Percentiles rank a stretch among this genome's conserved stretches.
These are phyloP conservation scores for Picathartes gymnocephalus DNA, from an alignment of 2,113 vertebrate species.

Conservation along the genomic window DNA sequence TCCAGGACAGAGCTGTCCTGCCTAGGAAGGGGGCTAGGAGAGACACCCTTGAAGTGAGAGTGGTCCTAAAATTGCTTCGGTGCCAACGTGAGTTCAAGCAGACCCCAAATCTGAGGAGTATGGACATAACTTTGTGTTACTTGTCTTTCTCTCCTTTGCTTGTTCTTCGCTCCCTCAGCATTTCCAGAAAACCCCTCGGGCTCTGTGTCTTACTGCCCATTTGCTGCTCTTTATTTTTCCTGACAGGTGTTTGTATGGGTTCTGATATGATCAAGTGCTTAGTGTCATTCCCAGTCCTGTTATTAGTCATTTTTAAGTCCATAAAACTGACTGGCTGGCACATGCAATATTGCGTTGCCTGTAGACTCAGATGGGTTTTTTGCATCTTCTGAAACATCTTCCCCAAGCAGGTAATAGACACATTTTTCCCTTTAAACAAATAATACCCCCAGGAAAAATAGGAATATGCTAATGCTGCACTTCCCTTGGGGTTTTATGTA, in stretches of 20 bases:
- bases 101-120: neutral
- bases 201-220: neutral
- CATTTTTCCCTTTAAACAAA: neutral
- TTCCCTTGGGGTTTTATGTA: neutral
- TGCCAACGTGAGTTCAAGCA: neutral
- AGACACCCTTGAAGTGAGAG: neutral
- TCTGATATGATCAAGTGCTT: neutral
- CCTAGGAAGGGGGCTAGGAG: neutral
- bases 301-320: neutral
- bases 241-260: neutral
- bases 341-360: neutral
- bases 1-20: neutral
- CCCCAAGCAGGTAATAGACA: neutral
- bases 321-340: neutral
- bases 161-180: neutral
- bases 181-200: neutral
- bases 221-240: neutral
- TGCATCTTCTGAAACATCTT: neutral
- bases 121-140: neutral
- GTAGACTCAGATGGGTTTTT: neutral
- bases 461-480: neutral
- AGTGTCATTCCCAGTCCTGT: neutral
- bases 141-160: neutral
- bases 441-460: neutral
- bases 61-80: neutral